Base-by-base conservation (phyloP, 2,797 vertebrate species). In the Thalassophryne amazonica region DNA sequence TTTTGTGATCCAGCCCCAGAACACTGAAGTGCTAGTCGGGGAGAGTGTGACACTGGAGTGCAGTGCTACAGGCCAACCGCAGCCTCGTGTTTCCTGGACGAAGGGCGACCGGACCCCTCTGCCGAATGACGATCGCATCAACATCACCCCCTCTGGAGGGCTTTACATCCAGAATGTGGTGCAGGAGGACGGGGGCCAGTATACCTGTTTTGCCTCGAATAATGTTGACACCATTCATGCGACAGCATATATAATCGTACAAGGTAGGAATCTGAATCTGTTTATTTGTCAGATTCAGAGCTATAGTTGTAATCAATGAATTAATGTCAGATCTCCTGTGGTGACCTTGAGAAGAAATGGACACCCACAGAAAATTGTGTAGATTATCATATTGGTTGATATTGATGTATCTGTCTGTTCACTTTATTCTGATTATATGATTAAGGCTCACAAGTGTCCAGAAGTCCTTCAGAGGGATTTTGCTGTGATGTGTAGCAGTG, bases 1-100 rank as follows among this genome's bases (percentile, higher is more conserved):
- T 80, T 99, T 99, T 53, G 96, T 99, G 65, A 99, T 99, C 80
- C 97, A 98, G 60, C 97, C 97, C 0, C 96, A 97, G 90, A 98
- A 98, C 81, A 99, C 97, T 0, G 97, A 99, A 85, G 97, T 99
- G 34, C 83, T 99, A 63, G 93, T 98, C 12, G 97, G 97, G 5
- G 94, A 99, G 84, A 96, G 97, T 0, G 93, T 99, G 60, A 99
- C 97, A 1, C 75, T 99, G 75, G 97, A 99, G 76, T 99, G 97
- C 81, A 99, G 97, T 0, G 95, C 97, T 23, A 87, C 94, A 0
- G 97, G 97, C 14, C 97, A 98, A 60, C 97, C 97, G 0, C 93
- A 93, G 19, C 97, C 97, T 0, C 83, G 88, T 0, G 92, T 99
- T 42, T 89, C 94, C 6, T 99, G 97, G 97, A 98, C 95, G 0